A percentile compares a stretch with the other conserved stretches of the same genome.
These are phyloP conservation scores for Eretmocerus hayati DNA, from an alignment of 2,888 invertebrate species.

Conservation along the genomic window DNA sequence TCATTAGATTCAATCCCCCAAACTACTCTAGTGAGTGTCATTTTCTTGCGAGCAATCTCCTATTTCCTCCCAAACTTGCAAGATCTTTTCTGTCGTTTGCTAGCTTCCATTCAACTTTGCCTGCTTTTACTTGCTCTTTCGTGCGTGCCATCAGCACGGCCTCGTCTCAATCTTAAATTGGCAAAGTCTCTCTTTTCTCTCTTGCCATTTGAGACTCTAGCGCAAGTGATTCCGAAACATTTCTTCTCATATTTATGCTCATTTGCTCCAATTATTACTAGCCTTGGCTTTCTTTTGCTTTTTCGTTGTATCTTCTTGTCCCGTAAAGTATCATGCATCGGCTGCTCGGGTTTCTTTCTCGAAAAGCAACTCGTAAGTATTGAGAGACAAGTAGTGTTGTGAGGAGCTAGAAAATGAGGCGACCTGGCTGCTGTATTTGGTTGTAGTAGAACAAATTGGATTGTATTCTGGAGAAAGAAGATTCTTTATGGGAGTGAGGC, in stretches of 20 bases:
- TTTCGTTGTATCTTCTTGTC: background rate
- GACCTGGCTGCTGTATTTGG: slow-evolving; percentile 6
- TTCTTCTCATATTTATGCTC: slow-evolving; percentile 24
- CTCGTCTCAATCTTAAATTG: slow-evolving; percentile 15
- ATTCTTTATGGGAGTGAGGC: no score
- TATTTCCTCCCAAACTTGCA: background rate
- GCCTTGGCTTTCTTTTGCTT: background rate
- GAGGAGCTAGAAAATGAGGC: slow-evolving; percentile 15
- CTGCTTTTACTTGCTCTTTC: background rate
- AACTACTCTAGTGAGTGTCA: slow-evolving; percentile 3
- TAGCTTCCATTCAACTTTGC: background rate
- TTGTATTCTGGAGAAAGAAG: no score
- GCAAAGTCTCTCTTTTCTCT: background rate
- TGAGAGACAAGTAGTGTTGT: slow-evolving; percentile 8
- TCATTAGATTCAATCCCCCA: slow-evolving; percentile 2
- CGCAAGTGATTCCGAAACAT: slow-evolving; percentile 21
- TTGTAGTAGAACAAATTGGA: background rate
- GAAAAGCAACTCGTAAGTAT: slow-evolving; percentile 12
- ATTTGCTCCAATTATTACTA: slow-evolving; percentile 23
- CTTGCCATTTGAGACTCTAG: no score
- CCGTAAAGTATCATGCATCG: background rate
- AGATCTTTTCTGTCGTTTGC: background rate
- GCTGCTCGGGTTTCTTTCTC: background rate
- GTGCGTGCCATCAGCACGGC: background rate
- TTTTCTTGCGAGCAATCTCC: background rate